Conservation (phyloP, 2,113 vertebrate genomes). For the Erinaceus europaeus region DNA sequence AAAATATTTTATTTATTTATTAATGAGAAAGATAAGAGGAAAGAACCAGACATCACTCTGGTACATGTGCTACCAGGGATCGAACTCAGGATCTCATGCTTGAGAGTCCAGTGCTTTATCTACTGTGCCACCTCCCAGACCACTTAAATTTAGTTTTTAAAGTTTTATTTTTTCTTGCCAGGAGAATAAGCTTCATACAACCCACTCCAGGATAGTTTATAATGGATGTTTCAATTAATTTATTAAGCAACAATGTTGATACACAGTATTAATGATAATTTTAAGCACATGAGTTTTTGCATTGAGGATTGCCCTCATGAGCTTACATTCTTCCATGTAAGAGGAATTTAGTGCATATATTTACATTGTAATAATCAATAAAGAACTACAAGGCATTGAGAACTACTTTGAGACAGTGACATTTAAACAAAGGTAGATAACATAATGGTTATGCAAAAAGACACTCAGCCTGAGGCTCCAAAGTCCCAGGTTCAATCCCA, state of each 20-base stretch:
- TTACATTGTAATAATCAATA: conserved; percentile 24
- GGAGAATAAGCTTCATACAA: not conserved
- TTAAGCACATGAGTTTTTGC: not conserved
- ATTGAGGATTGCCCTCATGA: not conserved
- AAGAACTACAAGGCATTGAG: not conserved
- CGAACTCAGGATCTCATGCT: no score
- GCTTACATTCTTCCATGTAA: conserved; percentile 1
- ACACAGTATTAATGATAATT: not conserved
- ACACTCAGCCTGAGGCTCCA: no score
- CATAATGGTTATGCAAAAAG: no score
- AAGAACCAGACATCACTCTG: no score
- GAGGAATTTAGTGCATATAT: not conserved
- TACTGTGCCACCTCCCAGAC: no score
- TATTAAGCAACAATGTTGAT: not conserved
- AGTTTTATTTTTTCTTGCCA: conserved; percentile 19
- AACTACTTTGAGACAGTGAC: not conserved
- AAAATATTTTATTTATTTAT: no score
- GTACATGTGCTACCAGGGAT: no score
- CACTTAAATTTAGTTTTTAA: no score
- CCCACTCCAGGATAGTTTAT: not conserved
- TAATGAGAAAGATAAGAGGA: no score
- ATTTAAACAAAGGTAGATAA: no score
- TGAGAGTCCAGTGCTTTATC: no score
- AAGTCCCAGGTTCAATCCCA: no score
- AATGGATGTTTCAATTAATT: not conserved